phyloP scores from a whole-genome alignment of 2,113 vertebrate species.

The Poeciliopsis prolifica region DNA sequence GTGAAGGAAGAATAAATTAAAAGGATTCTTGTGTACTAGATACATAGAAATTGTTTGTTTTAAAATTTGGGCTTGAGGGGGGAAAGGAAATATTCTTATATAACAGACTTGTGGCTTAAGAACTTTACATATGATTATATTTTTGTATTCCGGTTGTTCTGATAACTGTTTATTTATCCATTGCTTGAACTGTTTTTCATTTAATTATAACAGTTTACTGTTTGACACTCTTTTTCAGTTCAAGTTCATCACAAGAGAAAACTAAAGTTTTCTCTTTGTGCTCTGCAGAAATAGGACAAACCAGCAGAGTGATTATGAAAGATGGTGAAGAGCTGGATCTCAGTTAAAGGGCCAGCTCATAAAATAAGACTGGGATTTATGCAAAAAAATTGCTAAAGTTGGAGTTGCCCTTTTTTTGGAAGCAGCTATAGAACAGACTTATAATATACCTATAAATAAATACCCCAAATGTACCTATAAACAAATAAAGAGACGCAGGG shows the following conservation, averaged over 20 bases:
- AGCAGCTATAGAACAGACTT: neutral
- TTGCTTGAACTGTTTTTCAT: neutral
- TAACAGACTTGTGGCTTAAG: constrained; percentile 4
- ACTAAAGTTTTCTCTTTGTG: neutral
- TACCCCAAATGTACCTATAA: neutral
- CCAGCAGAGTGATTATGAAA: neutral
- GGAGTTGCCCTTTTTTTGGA: neutral
- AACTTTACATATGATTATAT: neutral
- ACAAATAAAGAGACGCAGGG: neutral
- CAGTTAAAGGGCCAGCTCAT: neutral
- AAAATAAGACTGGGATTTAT: neutral
- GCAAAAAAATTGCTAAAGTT: neutral
- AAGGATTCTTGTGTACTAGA: constrained; percentile 14
- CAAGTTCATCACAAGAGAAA: neutral
- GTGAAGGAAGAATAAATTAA: constrained; percentile 31
- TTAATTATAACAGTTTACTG: neutral
- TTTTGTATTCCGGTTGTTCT: neutral
- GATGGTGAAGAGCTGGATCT: neutral
- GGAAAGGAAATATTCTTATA: neutral
- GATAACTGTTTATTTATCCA: neutral
- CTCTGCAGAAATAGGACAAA: neutral
- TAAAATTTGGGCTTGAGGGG: neutral
- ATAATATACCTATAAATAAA: too few relatives aligned
- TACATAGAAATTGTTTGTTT: constrained; percentile 34
- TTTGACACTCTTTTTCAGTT: neutral